Conservation (phyloP, 2,888 invertebrate genomes). For the Drosophila percnosoma region DNA sequence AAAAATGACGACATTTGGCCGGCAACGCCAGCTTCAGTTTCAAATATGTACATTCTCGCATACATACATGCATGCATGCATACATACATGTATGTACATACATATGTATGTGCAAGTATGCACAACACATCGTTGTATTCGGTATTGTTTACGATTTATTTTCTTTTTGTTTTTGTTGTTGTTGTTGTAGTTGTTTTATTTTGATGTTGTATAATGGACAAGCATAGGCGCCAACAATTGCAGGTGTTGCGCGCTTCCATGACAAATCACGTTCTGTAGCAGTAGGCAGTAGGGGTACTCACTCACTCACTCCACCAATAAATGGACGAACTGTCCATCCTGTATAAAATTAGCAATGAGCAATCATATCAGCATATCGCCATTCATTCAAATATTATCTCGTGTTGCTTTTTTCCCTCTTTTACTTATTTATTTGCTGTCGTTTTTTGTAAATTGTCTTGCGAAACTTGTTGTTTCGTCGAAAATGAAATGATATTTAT, state of each 20-base stretch:
- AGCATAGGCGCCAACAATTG: conserved; percentile 51
- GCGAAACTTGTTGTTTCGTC: conserved; percentile 14
- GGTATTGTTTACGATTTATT: conserved; percentile 48
- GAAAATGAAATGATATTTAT: conserved; percentile 5
- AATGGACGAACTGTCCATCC: background rate
- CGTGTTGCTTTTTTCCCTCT: background rate
- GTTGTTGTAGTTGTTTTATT: background rate
- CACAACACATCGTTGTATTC: conserved; percentile 26
- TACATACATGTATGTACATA: background rate
- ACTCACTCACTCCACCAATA: background rate
- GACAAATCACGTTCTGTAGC: conserved; percentile 44
- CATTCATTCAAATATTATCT: background rate
- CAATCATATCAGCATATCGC: background rate
- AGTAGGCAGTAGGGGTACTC: background rate
- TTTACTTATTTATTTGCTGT: background rate
- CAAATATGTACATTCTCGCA: conserved; percentile 29
- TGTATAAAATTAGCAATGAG: background rate
- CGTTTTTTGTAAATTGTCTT: background rate
- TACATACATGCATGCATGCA: conserved; percentile 23
- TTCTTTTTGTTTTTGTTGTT: conserved; percentile 13
- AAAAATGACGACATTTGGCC: conserved; percentile 62
- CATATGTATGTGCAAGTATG: conserved; percentile 3
- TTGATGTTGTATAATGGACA: conserved; percentile 50
- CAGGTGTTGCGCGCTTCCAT: conserved; percentile 29
- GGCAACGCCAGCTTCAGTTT: conserved; percentile 39